phyloP scores from a whole-genome alignment of 2,888 invertebrate genomes.

The Horisme vitalbata region DNA sequence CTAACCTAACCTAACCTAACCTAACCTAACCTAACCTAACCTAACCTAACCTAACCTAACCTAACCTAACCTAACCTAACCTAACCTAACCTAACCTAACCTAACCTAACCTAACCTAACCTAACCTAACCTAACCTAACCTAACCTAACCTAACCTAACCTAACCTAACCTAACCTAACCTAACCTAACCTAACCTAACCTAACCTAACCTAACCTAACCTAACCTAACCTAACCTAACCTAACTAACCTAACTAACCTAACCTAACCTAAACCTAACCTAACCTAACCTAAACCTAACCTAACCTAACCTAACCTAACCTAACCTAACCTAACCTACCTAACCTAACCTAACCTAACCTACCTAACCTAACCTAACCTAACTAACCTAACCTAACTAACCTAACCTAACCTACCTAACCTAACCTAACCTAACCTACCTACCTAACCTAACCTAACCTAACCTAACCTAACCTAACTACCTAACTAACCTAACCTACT shows the following conservation, averaged over 20 bases:
- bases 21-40: conserved; percentile 8
- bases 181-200: conserved; percentile 13
- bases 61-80: conserved; percentile 7
- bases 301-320: conserved; percentile 26
- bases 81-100: conserved; percentile 8
- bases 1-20: conserved; percentile 8
- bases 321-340: conserved; percentile 23
- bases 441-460: conserved; percentile 29
- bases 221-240: conserved; percentile 14
- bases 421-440: conserved; percentile 29
- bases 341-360: conserved; percentile 28
- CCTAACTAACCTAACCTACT: conserved; percentile 34
- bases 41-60: background rate
- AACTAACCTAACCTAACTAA: conserved; percentile 16
- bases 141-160: conserved; percentile 8
- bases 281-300: conserved; percentile 34
- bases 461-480: conserved; percentile 35
- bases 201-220: conserved; percentile 13
- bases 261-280: conserved; percentile 12
- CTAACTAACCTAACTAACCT: background rate
- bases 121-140: conserved; percentile 7
- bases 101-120: conserved; percentile 8
- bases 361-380: conserved; percentile 28
- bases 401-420: conserved; percentile 29
- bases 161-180: conserved; percentile 8